phyloP scores from a whole-genome alignment of 2,888 invertebrate genomes.

The Phytoseiulus persimilis region DNA sequence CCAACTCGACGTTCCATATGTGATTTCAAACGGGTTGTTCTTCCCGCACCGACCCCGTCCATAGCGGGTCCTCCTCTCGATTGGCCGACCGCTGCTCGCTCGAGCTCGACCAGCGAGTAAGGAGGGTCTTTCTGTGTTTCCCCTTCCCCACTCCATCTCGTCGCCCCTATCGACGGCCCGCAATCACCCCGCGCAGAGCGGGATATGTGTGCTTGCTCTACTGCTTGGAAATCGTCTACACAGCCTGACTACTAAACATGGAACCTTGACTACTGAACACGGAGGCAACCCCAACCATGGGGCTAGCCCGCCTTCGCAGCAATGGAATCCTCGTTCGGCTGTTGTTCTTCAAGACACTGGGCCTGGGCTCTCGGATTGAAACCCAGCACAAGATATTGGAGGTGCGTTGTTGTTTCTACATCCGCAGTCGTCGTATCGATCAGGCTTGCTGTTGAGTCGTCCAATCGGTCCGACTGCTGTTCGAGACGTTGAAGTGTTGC shows the following conservation, averaged over 20 bases:
- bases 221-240: neutral
- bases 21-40: neutral
- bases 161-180: neutral
- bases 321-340: neutral
- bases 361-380: too few species aligned
- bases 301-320: neutral
- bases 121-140: neutral
- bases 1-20: neutral
- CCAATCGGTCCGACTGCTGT: too few species aligned
- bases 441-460: too few species aligned
- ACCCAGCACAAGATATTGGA: too few species aligned
- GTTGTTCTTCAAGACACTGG: neutral
- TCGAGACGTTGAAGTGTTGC: neutral
- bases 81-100: neutral
- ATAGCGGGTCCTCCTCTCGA: too few species aligned
- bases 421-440: too few species aligned
- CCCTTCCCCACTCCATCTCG: neutral
- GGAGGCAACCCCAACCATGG: too few species aligned
- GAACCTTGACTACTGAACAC: neutral
- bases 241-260: neutral
- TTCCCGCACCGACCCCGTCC: neutral
- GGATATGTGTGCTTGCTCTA: neutral
- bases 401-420: too few species aligned
- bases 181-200: neutral
- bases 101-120: neutral